A percentile compares a stretch with the other conserved stretches of the same genome.
Conservation (phyloP, 2,797 vertebrate species). For the Acomys russatus region DNA sequence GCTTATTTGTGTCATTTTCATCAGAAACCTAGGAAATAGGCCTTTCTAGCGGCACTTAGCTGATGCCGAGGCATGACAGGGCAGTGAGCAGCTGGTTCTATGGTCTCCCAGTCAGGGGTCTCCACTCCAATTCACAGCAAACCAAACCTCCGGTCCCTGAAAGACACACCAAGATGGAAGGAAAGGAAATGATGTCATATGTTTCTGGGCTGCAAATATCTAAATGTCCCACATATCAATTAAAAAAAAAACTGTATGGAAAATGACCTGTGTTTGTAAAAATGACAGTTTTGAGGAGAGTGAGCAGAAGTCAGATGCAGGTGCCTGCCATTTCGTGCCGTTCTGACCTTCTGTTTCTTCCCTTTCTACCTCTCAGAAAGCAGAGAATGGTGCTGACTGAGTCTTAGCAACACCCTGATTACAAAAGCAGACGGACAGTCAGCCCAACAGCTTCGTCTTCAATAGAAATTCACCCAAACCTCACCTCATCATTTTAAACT, state of each 20-base stretch:
- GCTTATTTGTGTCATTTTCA: constrained; percentile 19
- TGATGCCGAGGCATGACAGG: neutral
- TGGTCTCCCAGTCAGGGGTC: neutral
- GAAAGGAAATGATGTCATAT: neutral
- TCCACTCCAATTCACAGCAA: neutral
- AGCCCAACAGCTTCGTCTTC: neutral
- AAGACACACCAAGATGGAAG: neutral
- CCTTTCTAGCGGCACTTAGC: neutral
- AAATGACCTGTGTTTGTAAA: neutral
- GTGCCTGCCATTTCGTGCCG: too few relatives aligned
- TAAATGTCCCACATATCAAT: neutral
- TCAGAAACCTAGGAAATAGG: neutral
- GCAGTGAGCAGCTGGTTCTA: neutral
- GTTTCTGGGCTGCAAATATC: neutral
- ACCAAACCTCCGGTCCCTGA: neutral
- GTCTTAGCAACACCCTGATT: neutral
- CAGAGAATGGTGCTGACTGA: neutral
- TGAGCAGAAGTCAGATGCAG: neutral
- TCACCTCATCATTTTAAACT: constrained; percentile 42
- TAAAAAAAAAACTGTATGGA: neutral
- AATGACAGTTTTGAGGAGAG: neutral
- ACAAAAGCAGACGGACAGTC: neutral
- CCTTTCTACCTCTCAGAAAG: neutral
- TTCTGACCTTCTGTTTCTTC: neutral
- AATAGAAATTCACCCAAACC: neutral